Conservation (phyloP, 2,888 invertebrate species). For the Galerucella calmariensis region DNA sequence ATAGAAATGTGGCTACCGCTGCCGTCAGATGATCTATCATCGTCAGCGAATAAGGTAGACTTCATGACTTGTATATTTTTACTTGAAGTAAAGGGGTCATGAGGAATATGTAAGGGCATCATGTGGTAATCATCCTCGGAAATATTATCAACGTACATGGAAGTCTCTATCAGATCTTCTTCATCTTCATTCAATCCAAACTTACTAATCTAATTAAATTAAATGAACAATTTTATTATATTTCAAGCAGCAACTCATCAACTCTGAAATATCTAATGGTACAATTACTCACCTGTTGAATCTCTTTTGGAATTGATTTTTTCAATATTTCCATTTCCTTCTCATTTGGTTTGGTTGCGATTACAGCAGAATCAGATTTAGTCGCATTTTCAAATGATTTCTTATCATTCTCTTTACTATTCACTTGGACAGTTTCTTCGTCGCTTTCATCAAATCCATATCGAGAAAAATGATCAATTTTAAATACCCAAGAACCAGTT, state of each 20-base stretch:
- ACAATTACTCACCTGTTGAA: slow-evolving; percentile 20
- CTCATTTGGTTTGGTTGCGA: slow-evolving; percentile 14
- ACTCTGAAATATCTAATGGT: not conserved
- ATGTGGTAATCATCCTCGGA: slow-evolving; percentile 50
- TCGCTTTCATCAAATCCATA: slow-evolving; percentile 89
- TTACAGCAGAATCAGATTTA: slow-evolving; percentile 15
- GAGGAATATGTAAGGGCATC: slow-evolving; percentile 44
- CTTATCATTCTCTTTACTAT: slow-evolving; percentile 26
- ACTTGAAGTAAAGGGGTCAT: slow-evolving; percentile 43
- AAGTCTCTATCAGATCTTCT: slow-evolving; percentile 50
- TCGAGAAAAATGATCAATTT: slow-evolving; percentile 94
- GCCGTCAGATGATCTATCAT: slow-evolving; percentile 50
- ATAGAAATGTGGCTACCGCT: slow-evolving; percentile 50
- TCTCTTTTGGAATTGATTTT: slow-evolving; percentile 26
- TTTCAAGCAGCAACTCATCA: no score
- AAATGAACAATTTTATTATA: not conserved
- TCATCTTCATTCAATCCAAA: slow-evolving; percentile 47
- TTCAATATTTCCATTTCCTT: slow-evolving; percentile 24
- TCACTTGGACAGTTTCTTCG: slow-evolving; percentile 71
- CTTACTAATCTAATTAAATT: slow-evolving; percentile 29
- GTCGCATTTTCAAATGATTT: slow-evolving; percentile 26
- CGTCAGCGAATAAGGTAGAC: slow-evolving; percentile 52
- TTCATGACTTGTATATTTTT: slow-evolving; percentile 54
- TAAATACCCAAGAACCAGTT: slow-evolving; percentile 98
- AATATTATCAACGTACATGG: slow-evolving; percentile 53